These are phyloP conservation scores for Drosophila incognita DNA, from an alignment of 2,888 invertebrate species.

Conservation along the genomic window DNA sequence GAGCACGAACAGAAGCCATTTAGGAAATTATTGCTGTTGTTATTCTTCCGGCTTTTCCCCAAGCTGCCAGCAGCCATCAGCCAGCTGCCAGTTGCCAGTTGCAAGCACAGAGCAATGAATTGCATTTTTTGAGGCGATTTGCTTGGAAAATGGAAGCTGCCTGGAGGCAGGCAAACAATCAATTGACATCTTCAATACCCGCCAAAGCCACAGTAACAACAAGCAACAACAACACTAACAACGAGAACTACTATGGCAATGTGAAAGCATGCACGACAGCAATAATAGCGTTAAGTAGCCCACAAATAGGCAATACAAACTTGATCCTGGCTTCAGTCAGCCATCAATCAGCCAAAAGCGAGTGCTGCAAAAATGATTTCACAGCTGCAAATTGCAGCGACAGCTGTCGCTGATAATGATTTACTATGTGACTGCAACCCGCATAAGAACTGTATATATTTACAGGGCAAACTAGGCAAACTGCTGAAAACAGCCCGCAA, in stretches of 20 bases:
- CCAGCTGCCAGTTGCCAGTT: slow-evolving; percentile 1
- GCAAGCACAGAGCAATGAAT: slow-evolving; percentile 24
- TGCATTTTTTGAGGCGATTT: slow-evolving; percentile 36
- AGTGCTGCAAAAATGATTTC: slow-evolving; percentile 6
- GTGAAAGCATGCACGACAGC: slow-evolving; percentile 9
- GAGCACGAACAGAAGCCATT: slow-evolving; percentile 22
- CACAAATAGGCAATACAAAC: slow-evolving; percentile 25
- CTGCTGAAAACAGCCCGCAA: background rate
- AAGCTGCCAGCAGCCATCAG: background rate
- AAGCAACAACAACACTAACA: background rate
- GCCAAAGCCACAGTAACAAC: slow-evolving; percentile 18
- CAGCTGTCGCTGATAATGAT: slow-evolving; percentile 55
- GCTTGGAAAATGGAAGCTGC: slow-evolving; percentile 7
- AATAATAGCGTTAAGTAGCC: slow-evolving; percentile 25
- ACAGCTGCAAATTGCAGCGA: slow-evolving; percentile 28
- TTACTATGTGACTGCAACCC: slow-evolving; percentile 33
- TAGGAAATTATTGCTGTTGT: slow-evolving; percentile 25
- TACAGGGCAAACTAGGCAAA: slow-evolving; percentile 40
- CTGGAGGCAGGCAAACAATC: slow-evolving; percentile 26
- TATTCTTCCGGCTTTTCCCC: slow-evolving; percentile 5
- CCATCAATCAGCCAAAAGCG: slow-evolving; percentile 16
- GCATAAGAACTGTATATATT: slow-evolving; percentile 53
- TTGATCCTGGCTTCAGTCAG: slow-evolving; percentile 33
- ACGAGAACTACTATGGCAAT: background rate
- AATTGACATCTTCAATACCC: slow-evolving; percentile 32